Conservation (phyloP, 2,113 vertebrate genomes). For the Entomyzon cyanotis region DNA sequence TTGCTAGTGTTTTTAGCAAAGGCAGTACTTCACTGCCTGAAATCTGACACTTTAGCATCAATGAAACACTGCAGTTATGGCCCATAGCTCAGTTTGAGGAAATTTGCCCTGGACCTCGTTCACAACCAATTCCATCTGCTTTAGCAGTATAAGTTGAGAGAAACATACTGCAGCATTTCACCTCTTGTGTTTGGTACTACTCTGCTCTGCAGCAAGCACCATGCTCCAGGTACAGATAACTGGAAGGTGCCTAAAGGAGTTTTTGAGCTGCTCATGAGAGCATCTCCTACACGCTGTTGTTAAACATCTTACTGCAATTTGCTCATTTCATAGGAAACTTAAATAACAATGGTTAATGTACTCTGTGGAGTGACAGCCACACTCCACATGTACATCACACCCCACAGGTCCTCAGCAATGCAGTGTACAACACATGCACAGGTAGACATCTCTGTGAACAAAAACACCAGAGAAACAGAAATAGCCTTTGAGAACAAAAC, state of each 20-base stretch:
- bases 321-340: not conserved
- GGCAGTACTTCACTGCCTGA: not conserved
- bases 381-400: rapidly evolving
- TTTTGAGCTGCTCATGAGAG: not conserved
- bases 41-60: not conserved
- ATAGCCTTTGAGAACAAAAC: not conserved
- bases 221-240: rapidly evolving
- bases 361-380: not conserved
- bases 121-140: not conserved
- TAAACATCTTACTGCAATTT: not conserved
- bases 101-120: not conserved
- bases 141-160: not conserved
- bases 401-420: not conserved
- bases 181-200: not conserved
- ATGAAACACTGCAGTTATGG: not conserved
- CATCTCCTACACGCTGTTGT: not conserved
- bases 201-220: not conserved
- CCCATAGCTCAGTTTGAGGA: not conserved
- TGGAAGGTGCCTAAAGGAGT: not conserved
- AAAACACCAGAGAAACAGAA: not conserved
- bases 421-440: rapidly evolving
- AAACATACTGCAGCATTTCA: not conserved
- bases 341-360: not conserved
- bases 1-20: not conserved
- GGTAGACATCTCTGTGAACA: not conserved